These are phyloP conservation scores for Andrena hattorfiana DNA, from an alignment of 2,888 invertebrate species.

Conservation along the genomic window DNA sequence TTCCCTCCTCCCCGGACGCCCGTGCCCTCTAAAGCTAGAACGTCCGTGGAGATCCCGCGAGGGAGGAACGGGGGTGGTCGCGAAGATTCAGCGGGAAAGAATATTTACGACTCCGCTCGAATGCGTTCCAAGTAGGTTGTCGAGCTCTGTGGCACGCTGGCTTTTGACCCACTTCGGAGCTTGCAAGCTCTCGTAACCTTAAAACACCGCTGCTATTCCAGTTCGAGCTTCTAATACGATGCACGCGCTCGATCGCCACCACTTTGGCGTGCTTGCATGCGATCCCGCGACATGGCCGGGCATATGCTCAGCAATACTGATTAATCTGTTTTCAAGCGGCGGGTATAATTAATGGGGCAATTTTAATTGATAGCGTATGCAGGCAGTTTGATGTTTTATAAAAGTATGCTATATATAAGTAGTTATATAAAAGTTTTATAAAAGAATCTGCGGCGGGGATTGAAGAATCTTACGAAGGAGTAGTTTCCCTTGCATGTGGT, in stretches of 20 bases:
- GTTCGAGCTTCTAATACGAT: conserved; percentile 45
- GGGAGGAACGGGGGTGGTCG: conserved; percentile 2
- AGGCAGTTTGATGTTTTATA: no score
- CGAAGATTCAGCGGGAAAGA: conserved; percentile 42
- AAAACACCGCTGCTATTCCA: conserved; percentile 66
- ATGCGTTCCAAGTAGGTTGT: conserved; percentile 66
- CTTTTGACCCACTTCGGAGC: conserved; percentile 77
- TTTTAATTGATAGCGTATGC: no score
- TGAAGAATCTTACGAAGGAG: no score
- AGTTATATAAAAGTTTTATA: no score
- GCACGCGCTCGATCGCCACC: conserved; percentile 19
- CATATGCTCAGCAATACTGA: no score
- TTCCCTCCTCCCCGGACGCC: no score
- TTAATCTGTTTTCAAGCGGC: no score
- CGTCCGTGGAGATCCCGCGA: background rate
- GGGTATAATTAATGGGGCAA: no score
- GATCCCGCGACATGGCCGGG: background rate
- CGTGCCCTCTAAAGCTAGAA: background rate
- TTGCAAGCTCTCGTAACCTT: conserved; percentile 73
- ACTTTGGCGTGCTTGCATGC: background rate
- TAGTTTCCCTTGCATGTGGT: no score
- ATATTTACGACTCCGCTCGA: conserved; percentile 63
- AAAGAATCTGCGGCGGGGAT: no score
- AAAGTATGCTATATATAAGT: no score
- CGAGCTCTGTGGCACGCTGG: conserved; percentile 56